These are phyloP conservation scores for Malurus alboscapulatus DNA, from an alignment of 2,113 vertebrate genomes.

Conservation along the genomic window DNA sequence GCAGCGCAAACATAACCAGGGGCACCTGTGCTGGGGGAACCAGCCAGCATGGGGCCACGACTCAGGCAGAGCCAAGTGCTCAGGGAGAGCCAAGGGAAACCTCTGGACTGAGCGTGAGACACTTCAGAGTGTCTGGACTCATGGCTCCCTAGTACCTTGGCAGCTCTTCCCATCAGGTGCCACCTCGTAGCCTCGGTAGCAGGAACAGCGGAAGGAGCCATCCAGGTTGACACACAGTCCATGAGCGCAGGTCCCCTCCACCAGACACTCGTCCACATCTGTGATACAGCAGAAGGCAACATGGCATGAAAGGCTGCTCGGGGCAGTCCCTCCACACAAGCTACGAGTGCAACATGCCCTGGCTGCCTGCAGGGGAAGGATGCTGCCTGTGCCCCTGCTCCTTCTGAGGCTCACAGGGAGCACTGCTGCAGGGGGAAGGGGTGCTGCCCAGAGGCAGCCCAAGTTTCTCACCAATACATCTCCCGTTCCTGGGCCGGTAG, in stretches of 20 bases:
- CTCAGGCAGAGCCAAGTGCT: not conserved
- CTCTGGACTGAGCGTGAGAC: not conserved
- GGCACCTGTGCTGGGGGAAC: not conserved
- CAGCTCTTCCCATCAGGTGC: conserved; percentile 79
- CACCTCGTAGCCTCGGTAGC: conserved; percentile 80
- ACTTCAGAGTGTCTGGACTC: not conserved
- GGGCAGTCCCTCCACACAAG: not conserved
- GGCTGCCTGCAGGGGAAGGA: not conserved
- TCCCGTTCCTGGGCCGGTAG: conserved; percentile 74
- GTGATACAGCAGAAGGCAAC: conserved; percentile 25
- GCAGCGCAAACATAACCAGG: not conserved
- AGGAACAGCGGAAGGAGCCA: conserved; percentile 83
- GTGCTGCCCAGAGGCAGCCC: not conserved
- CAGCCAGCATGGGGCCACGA: not conserved
- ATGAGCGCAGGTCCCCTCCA: conserved; percentile 74
- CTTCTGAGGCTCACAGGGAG: not conserved
- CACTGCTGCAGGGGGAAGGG: fast-evolving
- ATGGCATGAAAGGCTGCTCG: not conserved
- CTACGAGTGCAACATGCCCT: not conserved
- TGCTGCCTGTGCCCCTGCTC: not conserved
- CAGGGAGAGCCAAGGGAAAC: not conserved
- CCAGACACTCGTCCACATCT: conserved; percentile 86
- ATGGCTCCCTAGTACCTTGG: conserved; percentile 69
- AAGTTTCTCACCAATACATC: conserved; percentile 84
- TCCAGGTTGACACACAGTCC: conserved; percentile 85